Evolutionary conservation across 1,140 invertebrate species (phyloP), one percentile per base, ranked within the genome.

Genomic region (Heliconius nattereri): DNA sequence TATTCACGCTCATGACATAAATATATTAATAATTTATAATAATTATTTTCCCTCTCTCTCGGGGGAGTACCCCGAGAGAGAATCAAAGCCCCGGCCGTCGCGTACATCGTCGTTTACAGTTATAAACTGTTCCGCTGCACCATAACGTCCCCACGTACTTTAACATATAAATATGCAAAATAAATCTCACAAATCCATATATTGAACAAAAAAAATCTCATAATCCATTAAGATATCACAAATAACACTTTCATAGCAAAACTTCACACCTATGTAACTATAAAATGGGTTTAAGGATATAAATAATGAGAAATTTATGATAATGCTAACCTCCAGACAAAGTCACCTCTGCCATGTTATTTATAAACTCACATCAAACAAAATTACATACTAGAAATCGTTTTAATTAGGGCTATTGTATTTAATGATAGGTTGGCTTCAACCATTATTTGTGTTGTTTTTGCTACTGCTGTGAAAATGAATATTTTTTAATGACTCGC

Each of bases 311-410:
- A 77, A 75, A 78, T 81, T 81, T 78, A 83, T 78, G 75, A 82
- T 77, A 83, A 83, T 83, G 72, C 73, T 79, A 86, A 86, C 85
- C 84, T 86, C 80, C 40, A 85, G 86, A 87, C 81, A 86, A 86
- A 87, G 85, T 86, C 85, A 86, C 86, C 83, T 86, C 82, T 78
- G 79, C 74, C 74, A 75, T 75, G 79, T 81, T 83, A 82, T 82
- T 81, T 84, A 77, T 86, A 81, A 79, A 79, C 79, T 79, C 81
- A 78, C 80, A 81, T 78, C 81, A 81, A 60, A 75, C 60, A 82
- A 85, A 85, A 87, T 87, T 85, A 85, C 78, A 87, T 78, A 83
- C 76, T 81, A 72, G 81, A 74, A 79, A 80, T 77, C 80, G 54
- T 75, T 82, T 87, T 85, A 87, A 85, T 85, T 84, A 77, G 78